Percentiles rank a stretch among this genome's conserved stretches.
Conservation (phyloP, 2,888 invertebrate species). For the Xylota sylvarum region DNA sequence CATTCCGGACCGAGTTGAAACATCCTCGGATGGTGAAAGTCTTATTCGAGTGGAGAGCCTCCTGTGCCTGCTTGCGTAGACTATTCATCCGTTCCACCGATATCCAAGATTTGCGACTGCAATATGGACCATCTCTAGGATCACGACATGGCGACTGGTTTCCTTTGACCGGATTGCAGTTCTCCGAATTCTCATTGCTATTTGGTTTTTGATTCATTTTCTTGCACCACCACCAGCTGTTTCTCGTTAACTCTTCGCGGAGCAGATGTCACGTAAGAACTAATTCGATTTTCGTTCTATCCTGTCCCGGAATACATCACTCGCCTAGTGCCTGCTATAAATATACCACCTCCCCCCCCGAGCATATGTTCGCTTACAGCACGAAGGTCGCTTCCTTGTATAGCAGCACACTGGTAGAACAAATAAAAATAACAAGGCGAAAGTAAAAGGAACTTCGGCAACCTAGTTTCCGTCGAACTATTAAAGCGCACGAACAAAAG, state of each 20-base stretch:
- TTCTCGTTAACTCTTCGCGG: conserved; percentile 44
- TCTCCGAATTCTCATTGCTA: conserved; percentile 43
- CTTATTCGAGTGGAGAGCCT: conserved; percentile 88
- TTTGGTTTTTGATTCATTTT: conserved; percentile 57
- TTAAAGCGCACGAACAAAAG: conserved; percentile 71
- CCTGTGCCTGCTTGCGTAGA: conserved; percentile 88
- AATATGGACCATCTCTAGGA: conserved; percentile 66
- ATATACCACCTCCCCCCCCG: conserved; percentile 31
- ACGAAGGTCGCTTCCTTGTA: conserved; percentile 67
- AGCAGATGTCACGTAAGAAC: conserved; percentile 75
- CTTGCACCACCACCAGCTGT: conserved; percentile 1
- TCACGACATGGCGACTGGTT: conserved; percentile 11
- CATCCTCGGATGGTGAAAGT: conserved; percentile 90
- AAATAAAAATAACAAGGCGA: conserved; percentile 66
- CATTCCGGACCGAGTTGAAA: conserved; percentile 89
- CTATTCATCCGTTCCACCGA: conserved; percentile 88
- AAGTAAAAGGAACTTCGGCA: conserved; percentile 66
- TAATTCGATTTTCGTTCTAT: conserved; percentile 71
- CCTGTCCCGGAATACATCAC: conserved; percentile 60
- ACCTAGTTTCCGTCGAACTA: conserved; percentile 72
- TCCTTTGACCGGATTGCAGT: conserved; percentile 8
- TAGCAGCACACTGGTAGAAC: conserved; percentile 10
- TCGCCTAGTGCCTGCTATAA: conserved; percentile 62
- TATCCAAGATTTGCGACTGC: conserved; percentile 85
- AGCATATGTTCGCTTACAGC: conserved; percentile 65